Evolutionary conservation across 2,113 vertebrate species (phyloP), one percentile per base, ranked within the genome.

Genomic region (Ploceus nigricollis): DNA sequence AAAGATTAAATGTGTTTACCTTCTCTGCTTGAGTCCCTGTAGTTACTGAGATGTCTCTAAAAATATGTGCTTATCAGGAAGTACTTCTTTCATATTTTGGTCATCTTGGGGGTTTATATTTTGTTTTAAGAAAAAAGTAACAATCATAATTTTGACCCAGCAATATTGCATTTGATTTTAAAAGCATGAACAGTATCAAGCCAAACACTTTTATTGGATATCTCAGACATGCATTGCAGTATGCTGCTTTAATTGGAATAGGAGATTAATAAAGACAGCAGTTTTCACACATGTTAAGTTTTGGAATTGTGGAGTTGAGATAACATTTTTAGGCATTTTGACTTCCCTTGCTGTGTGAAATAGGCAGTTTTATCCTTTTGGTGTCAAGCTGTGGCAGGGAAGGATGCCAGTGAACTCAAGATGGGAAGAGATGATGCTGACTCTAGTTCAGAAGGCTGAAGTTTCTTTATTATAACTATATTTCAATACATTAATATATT

Each of bases 191-290:
- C 18, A 33, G 0, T 30, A n/a, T 33, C 28, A 31, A 24, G 24
- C 22, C 10, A 14, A 47, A 31, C 16, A 3, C 24, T 53, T 72
- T 4, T n/a, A 5, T 1, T 51, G 16, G 14, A 0, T 58, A 20
- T n/a, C 45, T 63, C 20, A 27, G 60, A 12, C 17, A 3, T 22
- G 13, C 14, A 10, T 27, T 77, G 58, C 47, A 50, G 31, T 35
- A 11, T 44, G 20, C 30, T 77, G 27, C 64, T 60, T 66, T 76
- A 65, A 23, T n/a, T 78, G 72, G 47, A 83, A 15, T 13, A 73
- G 39, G 42, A 83, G 33, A 31, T 66, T 42, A 54, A n/a, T 53
- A 48, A 56, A 68, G 37, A 40, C 24, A 78, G 31, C 0, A 0
- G 13, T 60, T 89, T 84, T 82, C 48, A 50, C 60, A 30, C 2